Base-by-base conservation (phyloP, 2,888 invertebrate genomes). In the Plutella xylostella region DNA sequence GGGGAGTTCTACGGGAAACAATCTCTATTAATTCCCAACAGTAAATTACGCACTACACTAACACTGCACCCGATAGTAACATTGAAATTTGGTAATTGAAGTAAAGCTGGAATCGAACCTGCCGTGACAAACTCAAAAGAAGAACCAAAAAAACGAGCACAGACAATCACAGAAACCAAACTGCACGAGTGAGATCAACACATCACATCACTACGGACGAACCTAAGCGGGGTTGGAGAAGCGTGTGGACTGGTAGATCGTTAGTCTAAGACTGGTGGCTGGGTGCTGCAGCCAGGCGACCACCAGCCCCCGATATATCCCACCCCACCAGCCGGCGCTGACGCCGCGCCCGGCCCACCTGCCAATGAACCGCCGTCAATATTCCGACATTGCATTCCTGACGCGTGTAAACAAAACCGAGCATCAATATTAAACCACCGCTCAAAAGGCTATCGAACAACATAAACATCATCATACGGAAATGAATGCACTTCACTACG, bases 311-410 rank as follows among this genome's bases (percentile, higher is more conserved):
- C 77, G 68, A 78, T 79, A 70, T 80, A 80, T 79, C 79, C 75
- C 65, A 68, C 77, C 75, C 73, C 75, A 72, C 74, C 74, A 69
- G 61, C 76, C 76, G 71, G 75, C 76, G 77, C 73, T 73, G 73
- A 70, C 57, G 55, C 48, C 51, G 54, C 4, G 18, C 7, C 22
- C 15, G 30, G 31, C n/a, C 56, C 53, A 47, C 63, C 55, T 80
- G 82, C 82, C 82, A 83, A 80, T 78, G 73, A 77, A 73, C 68
- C 68, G 73, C 77, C 75, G 80, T 80, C 82, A 78, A 80, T 79
- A 79, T 68, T 55, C 59, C 61, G 76, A 58, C 77, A 77, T 62
- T 73, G 75, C 70, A 71, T 65, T 61, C 66, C 70, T n/a, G n/a
- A n/a, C n/a, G n/a, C n/a, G n/a, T n/a, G n/a, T n/a, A n/a, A n/a